Base-by-base conservation (phyloP, 2,113 vertebrate species). In the Gadus chalcogrammus region DNA sequence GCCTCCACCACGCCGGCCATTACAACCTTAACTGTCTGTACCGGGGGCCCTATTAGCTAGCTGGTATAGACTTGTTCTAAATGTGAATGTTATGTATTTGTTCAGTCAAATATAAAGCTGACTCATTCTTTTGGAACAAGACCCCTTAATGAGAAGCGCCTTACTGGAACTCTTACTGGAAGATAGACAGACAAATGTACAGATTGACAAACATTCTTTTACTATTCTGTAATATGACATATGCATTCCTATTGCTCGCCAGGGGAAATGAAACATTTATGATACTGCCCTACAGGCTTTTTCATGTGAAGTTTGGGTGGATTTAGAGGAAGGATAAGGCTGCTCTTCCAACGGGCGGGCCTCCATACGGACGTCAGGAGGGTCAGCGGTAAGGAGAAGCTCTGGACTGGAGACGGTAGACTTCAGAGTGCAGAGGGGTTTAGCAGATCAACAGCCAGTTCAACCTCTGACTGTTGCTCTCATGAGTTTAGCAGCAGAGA, bases 241-340 rank as follows among this genome's bases (percentile, higher is more conserved):
- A 88, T 88, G 79, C 85, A 79, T 80, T 88, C 77, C 82, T 78
- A 77, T 85, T 85, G 82, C 86, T 85, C 82, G 84, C 80, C 82
- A 89, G 83, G 89, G 91, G 90, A 92, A 92, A 92, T 92, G 61
- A 92, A 92, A 92, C 89, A 89, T 91, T 92, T 91, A 88, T 90
- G 85, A 86, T 88, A 73, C 71, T 79, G 71, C 81, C 87, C 85
- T 53, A 48, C 68, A 76, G 88, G 76, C 74, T 84, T 83, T 78
- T 68, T 79, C 76, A 69, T 70, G 75, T 74, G 72, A 65, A 68
- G 48, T 74, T 79, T 80, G 72, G 69, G 72, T 77, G 77, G 82
- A 87, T 73, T 85, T 81, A 79, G 81, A 82, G 75, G 82, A 85
- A 81, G 82, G 83, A 84, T 80, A 78, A 79, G 72, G 42, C 69